Evolutionary conservation across 2,888 invertebrate species (phyloP), one percentile per base, ranked within the genome.

Genomic region (Pogonocherus hispidulus): DNA sequence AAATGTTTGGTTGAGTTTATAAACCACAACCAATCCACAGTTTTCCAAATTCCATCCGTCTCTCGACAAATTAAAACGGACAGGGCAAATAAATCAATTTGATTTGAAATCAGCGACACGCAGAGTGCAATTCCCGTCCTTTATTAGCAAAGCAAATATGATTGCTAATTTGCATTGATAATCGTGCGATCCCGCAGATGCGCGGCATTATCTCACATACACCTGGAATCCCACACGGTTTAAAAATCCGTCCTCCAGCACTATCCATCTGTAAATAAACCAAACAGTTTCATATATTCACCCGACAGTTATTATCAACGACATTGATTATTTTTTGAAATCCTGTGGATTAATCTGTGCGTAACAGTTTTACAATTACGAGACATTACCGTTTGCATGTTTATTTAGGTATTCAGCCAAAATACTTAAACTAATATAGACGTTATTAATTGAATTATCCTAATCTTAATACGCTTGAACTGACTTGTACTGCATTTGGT

Each of bases 121-220:
- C 67, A 64, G 49, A 71, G 47, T 47, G 59, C 59, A 18, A 47
- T 59, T 71, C 66, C 69, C 71, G 70, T 54, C 66, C 71, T 73
- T 69, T 73, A 73, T 73, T 71, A 73, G 66, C 71, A 69, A 69
- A 71, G 67, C 72, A 72, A 73, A 74, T 74, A 74, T 71, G 51
- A 74, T 69, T 66, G 64, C 20, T 66, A 74, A 73, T 76, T 71
- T 74, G 72, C 76, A 76, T 74, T 73, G 74, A 76, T 74, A 73
- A 70, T 55, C 73, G 76, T 76, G 74, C 66, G 74, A 76, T 56
- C 32, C 62, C 54, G 37, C 75, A 70, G 67, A 69, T 75, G 72
- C 69, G 41, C 37, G 52, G 62, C 20, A 70, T 71, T 65, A 68
- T 71, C 67, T 62, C 46, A 46, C 66, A 57, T 35, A 52, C 72